phyloP scores from a whole-genome alignment of 2,113 vertebrate genomes.

The Neogale vison region DNA sequence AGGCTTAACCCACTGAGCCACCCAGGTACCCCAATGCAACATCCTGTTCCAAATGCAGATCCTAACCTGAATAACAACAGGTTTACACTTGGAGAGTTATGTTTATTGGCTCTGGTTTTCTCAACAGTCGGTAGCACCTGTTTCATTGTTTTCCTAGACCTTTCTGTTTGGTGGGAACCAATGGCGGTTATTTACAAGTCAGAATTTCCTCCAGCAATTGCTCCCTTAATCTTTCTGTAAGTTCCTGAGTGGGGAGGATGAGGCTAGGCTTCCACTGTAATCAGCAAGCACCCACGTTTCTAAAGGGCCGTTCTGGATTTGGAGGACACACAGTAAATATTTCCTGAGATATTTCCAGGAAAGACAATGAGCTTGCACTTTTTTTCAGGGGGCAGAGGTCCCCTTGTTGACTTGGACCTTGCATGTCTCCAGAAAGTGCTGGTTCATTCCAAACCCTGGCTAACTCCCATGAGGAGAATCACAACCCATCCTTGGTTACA shows the following conservation, averaged over 20 bases:
- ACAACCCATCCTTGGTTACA: neutral
- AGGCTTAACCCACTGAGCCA: too few relatives aligned
- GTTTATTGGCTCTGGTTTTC: neutral
- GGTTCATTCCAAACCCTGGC: neutral
- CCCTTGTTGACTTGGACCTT: neutral
- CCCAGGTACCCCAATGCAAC: neutral
- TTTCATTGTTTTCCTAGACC: neutral
- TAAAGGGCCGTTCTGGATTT: neutral
- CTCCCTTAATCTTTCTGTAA: neutral
- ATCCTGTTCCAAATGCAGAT: neutral
- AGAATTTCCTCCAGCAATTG: neutral
- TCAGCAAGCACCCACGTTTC: neutral
- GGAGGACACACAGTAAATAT: neutral
- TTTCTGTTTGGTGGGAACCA: neutral
- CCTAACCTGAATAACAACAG: neutral
- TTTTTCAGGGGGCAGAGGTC: neutral
- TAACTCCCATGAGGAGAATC: neutral
- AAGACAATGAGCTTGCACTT: neutral
- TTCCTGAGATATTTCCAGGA: neutral
- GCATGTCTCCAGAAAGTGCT: neutral
- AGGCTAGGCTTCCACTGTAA: neutral
- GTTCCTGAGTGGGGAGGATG: neutral
- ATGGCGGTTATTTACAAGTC: neutral
- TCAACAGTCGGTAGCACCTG: neutral
- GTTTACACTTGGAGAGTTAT: neutral